Conservation (phyloP, 2,888 invertebrate species). For the Lathronympha strigana region DNA sequence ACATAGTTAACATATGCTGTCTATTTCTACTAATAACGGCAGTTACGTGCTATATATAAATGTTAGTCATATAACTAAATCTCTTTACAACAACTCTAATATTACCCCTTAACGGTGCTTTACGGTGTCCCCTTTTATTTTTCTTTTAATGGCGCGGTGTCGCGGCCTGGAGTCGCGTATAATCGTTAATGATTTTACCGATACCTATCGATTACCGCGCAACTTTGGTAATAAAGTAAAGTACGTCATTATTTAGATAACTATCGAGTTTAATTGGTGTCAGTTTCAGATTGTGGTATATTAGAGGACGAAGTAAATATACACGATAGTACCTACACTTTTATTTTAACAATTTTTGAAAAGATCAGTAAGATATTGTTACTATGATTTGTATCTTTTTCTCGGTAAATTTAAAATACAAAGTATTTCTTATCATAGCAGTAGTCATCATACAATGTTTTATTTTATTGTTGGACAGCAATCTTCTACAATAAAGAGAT, state of each 20-base stretch:
- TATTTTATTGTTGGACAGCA: too few relatives aligned
- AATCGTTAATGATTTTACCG: slow-evolving; percentile 3
- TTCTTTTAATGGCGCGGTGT: slow-evolving; percentile 11
- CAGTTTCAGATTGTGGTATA: neutral
- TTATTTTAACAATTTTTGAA: too few relatives aligned
- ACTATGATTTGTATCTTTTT: too few relatives aligned
- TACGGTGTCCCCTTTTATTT: slow-evolving; percentile 9
- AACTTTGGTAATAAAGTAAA: slow-evolving; percentile 6
- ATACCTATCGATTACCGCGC: neutral
- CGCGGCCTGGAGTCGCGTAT: neutral
- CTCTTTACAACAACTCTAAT: neutral
- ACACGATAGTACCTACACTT: too few relatives aligned
- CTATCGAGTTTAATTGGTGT: neutral
- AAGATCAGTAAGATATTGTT: too few relatives aligned
- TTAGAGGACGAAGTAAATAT: too few relatives aligned
- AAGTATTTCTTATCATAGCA: too few relatives aligned
- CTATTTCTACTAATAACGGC: too few relatives aligned
- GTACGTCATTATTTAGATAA: neutral
- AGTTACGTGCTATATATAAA: neutral
- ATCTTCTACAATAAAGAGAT: too few relatives aligned
- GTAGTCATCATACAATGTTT: too few relatives aligned
- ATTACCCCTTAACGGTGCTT: neutral
- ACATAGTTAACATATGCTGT: too few relatives aligned
- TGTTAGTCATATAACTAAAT: neutral
- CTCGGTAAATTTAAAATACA: too few relatives aligned